Evolutionary conservation across 2,888 invertebrate species (phyloP).

Genomic region (Pogonocherus hispidulus): DNA sequence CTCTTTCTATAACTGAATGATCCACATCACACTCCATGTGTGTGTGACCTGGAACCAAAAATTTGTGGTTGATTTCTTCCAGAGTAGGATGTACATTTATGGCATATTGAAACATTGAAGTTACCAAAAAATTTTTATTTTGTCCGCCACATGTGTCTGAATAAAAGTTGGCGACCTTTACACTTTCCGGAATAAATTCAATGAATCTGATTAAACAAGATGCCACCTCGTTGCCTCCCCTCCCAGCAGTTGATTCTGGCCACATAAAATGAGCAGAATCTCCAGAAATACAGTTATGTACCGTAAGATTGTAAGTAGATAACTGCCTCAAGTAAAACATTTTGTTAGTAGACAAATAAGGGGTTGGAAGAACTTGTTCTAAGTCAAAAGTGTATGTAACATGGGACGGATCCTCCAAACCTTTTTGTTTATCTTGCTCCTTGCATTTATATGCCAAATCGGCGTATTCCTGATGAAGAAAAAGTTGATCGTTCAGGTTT

Average conservation of each 20-base stretch:
- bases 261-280: constrained; percentile 29
- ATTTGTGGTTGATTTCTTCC: constrained; percentile 48
- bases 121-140: constrained; percentile 21
- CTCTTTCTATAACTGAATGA: neutral
- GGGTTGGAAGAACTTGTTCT: constrained; percentile 16
- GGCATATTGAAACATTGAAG: constrained; percentile 20
- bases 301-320: constrained; percentile 20
- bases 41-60: constrained; percentile 44
- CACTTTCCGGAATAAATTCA: constrained; percentile 12
- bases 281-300: constrained; percentile 18
- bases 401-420: constrained; percentile 4
- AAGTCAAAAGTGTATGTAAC: constrained; percentile 23
- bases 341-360: constrained; percentile 6
- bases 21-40: constrained; percentile 13
- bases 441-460: constrained; percentile 23
- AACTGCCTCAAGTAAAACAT: constrained; percentile 26
- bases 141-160: constrained; percentile 31
- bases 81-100: constrained; percentile 18
- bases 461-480: neutral
- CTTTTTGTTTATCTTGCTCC: constrained; percentile 18
- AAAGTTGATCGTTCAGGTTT: neutral
- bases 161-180: constrained; percentile 16
- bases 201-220: constrained; percentile 15
- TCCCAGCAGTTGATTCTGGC: constrained; percentile 27
- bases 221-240: constrained; percentile 24